A percentile compares a stretch with the other conserved stretches of the same genome.
Conservation (phyloP, 2,888 invertebrate genomes). For the Hydrotaea diabolus region DNA sequence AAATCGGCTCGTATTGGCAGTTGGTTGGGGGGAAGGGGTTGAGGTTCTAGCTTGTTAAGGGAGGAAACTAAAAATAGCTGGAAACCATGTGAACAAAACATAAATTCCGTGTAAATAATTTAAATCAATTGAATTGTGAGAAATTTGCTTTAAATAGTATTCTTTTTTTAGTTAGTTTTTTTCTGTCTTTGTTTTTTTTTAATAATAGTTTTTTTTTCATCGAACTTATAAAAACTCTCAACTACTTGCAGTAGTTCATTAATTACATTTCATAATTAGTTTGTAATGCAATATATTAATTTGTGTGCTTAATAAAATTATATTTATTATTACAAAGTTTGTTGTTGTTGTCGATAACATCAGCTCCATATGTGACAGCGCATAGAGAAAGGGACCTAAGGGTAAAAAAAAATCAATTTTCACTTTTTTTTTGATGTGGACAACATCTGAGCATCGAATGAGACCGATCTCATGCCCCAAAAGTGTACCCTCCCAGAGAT, state of each 20-base stretch:
- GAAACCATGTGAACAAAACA: background rate
- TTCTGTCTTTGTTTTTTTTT: background rate
- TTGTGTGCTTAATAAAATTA: too few relatives aligned
- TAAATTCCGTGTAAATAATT: background rate
- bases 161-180: background rate
- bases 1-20: background rate
- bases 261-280: slow-evolving; percentile 11
- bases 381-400: too few relatives aligned
- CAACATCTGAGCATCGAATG: too few relatives aligned
- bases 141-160: background rate
- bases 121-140: background rate
- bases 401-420: too few relatives aligned
- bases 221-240: slow-evolving; percentile 36
- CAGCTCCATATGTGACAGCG: too few relatives aligned
- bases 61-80: background rate
- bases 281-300: background rate
- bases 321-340: too few relatives aligned
- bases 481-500: too few relatives aligned
- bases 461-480: too few relatives aligned
- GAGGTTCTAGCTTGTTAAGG: too few relatives aligned
- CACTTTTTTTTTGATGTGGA: too few relatives aligned
- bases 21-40: too few relatives aligned
- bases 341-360: too few relatives aligned
- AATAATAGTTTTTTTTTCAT: background rate
- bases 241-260: slow-evolving; percentile 53